Conservation (phyloP, 2,888 invertebrate species). For the Cerceris rybyensis region DNA sequence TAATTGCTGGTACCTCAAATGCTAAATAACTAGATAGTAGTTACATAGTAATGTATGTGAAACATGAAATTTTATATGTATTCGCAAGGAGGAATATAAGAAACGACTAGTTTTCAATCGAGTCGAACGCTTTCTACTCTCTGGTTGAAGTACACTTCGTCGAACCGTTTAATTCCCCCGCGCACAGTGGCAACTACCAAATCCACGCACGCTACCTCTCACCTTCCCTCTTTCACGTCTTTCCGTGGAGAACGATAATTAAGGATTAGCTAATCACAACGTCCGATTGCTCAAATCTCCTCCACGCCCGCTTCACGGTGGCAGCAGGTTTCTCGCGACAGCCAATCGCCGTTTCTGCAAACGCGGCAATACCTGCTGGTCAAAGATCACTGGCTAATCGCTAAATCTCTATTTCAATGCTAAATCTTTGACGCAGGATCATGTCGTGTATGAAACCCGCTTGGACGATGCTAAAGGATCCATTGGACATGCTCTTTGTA, state of each 20-base stretch:
- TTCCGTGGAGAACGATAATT: slow-evolving; percentile 27
- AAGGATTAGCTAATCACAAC: slow-evolving; percentile 48
- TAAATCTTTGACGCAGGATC: not conserved
- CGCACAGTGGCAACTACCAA: slow-evolving; percentile 18
- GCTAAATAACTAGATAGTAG: too few relatives aligned
- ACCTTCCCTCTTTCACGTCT: slow-evolving; percentile 2
- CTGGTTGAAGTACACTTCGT: not conserved
- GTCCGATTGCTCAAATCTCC: slow-evolving; percentile 46
- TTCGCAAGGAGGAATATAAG: not conserved
- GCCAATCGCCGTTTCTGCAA: slow-evolving; percentile 18
- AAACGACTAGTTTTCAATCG: not conserved
- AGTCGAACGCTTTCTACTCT: not conserved
- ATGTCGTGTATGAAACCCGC: slow-evolving; percentile 3
- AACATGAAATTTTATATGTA: too few relatives aligned
- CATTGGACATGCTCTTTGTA: slow-evolving; percentile 11
- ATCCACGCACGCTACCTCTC: slow-evolving; percentile 21
- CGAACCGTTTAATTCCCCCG: not conserved
- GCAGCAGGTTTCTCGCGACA: slow-evolving; percentile 31
- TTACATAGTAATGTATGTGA: too few relatives aligned
- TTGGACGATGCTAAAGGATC: not conserved
- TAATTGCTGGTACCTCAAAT: too few relatives aligned
- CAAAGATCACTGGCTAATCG: slow-evolving; percentile 18
- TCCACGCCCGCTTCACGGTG: slow-evolving; percentile 20
- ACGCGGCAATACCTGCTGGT: not conserved
- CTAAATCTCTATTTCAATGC: slow-evolving; percentile 43